These are phyloP conservation scores for Porites rus DNA, from an alignment of 92 coral and sea anemone genomes.

Conservation along the genomic window DNA sequence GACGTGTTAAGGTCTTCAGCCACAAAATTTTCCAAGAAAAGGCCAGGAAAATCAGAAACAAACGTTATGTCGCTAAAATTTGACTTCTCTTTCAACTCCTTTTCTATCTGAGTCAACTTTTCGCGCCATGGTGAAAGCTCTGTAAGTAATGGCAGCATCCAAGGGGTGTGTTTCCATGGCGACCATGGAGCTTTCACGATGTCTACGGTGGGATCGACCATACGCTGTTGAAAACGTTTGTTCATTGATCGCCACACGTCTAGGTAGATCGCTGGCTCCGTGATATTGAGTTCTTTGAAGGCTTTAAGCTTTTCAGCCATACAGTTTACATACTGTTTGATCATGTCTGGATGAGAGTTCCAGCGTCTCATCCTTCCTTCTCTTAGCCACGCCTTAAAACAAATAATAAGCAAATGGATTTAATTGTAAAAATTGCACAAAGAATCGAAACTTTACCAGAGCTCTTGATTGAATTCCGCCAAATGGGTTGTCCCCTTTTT, in stretches of 20 bases:
- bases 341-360: constrained; percentile 98
- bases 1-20: constrained; percentile 83
- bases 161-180: constrained; percentile 80
- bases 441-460: no score
- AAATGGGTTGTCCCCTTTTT: no score
- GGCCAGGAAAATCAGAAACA: constrained; percentile 96
- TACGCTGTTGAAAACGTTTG: constrained; percentile 94
- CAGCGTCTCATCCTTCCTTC: constrained; percentile 75
- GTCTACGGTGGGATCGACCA: constrained; percentile 89
- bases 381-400: constrained; percentile 62
- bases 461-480: no score
- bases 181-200: constrained; percentile 92
- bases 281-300: constrained; percentile 73
- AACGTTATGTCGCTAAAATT: constrained; percentile 91
- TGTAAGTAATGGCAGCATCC: constrained; percentile 87
- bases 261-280: constrained; percentile 88
- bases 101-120: constrained; percentile 73
- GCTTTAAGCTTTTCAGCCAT: constrained; percentile 84
- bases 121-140: constrained; percentile 95
- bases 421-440: background rate
- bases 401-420: constrained; percentile 11
- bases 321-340: constrained; percentile 88
- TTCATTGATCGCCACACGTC: constrained; percentile 99
- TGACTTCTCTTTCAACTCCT: constrained; percentile 66
- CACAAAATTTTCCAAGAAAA: constrained; percentile 88